Conservation (phyloP, 1,140 invertebrate genomes). For the Diplogasteroides magnus region DNA sequence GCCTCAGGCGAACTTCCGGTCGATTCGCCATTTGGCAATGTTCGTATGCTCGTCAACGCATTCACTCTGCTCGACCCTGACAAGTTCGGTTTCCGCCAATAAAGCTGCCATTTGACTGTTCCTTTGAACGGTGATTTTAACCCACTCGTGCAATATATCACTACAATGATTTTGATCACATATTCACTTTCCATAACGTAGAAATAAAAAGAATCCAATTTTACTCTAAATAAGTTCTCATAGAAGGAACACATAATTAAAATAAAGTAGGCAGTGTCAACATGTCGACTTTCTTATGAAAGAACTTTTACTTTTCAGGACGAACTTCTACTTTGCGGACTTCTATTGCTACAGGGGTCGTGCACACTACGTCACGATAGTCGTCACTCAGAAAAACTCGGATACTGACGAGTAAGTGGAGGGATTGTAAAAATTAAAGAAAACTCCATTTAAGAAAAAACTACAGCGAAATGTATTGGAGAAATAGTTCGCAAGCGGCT, state of each 20-base stretch:
- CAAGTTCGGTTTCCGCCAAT: not conserved
- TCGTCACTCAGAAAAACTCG: constrained; percentile 29
- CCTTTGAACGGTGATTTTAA: too few species aligned
- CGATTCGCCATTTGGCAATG: constrained; percentile 34
- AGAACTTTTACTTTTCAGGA: too few species aligned
- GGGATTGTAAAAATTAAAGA: constrained; percentile 10
- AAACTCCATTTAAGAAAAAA: too few species aligned
- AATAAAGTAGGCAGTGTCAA: too few species aligned
- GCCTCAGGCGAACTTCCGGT: constrained; percentile 21
- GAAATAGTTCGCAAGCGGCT: too few species aligned
- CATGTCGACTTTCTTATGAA: too few species aligned
- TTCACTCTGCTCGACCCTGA: not conserved
- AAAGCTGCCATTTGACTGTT: too few species aligned
- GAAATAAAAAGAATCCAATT: constrained; percentile 30
- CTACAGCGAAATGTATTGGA: too few species aligned
- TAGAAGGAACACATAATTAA: too few species aligned
- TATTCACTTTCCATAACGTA: not conserved
- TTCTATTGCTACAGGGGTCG: constrained; percentile 34
- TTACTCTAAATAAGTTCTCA: too few species aligned
- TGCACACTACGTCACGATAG: constrained; percentile 34
- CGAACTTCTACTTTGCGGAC: constrained; percentile 37
- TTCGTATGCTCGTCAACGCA: constrained; percentile 29
- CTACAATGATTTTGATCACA: not conserved
- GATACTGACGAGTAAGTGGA: constrained; percentile 22
- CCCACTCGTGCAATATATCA: too few species aligned